Percentiles rank a stretch among this genome's conserved stretches.
These are phyloP conservation scores for Lathamus discolor DNA, from an alignment of 2,113 vertebrate genomes.

Conservation along the genomic window DNA sequence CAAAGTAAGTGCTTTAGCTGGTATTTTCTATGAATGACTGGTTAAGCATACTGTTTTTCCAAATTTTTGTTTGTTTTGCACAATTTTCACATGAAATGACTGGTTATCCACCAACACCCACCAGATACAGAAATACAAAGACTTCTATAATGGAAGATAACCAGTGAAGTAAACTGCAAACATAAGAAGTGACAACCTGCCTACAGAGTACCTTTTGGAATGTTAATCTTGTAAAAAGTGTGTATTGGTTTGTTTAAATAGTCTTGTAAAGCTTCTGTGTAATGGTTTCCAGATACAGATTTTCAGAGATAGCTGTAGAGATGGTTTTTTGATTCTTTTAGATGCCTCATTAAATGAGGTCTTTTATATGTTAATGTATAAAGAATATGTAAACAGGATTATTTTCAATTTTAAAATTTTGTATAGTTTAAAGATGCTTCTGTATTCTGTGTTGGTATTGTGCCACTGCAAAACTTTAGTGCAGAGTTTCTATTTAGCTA, in stretches of 20 bases:
- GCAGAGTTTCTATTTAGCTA: conserved; percentile 85
- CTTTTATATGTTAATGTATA: conserved; percentile 85
- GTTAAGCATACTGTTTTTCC: conserved; percentile 72
- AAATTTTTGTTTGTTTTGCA: conserved; percentile 79
- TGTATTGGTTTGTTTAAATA: conserved; percentile 81
- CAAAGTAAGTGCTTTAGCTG: conserved; percentile 55
- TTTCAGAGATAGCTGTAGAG: conserved; percentile 77
- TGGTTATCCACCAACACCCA: conserved; percentile 67
- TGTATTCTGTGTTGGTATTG: conserved; percentile 77
- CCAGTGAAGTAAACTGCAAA: conserved; percentile 59
- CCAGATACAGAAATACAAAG: conserved; percentile 62
- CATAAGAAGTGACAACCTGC: conserved; percentile 55
- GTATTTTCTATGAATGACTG: conserved; percentile 68
- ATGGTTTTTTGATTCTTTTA: conserved; percentile 78
- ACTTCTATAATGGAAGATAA: conserved; percentile 72
- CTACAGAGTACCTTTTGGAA: conserved; percentile 58
- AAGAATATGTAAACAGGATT: conserved; percentile 79
- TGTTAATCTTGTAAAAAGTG: conserved; percentile 81
- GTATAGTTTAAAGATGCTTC: conserved; percentile 83
- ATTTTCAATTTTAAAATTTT: conserved; percentile 82
- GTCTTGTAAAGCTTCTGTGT: conserved; percentile 81
- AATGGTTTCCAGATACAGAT: conserved; percentile 74
- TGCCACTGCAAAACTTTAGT: conserved; percentile 77
- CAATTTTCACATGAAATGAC: conserved; percentile 72
- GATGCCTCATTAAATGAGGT: conserved; percentile 79